phyloP scores from a whole-genome alignment of 2,888 invertebrate species.

The Patella ulyssiponensis region DNA sequence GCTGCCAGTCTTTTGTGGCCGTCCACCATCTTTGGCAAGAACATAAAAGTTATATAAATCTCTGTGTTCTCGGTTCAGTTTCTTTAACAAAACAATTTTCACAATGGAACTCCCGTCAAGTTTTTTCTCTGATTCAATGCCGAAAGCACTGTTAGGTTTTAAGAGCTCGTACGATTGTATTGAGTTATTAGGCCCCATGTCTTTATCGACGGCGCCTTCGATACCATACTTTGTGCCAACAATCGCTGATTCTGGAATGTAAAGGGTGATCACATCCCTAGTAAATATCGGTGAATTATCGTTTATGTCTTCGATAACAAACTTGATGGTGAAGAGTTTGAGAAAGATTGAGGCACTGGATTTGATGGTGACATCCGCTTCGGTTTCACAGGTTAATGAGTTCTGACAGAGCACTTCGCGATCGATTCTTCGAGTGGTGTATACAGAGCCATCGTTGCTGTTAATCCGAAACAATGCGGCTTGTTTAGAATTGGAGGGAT shows the following conservation, averaged over 20 bases:
- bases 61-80: slow-evolving; percentile 37
- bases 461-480: slow-evolving; percentile 19
- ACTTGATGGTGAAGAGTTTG: slow-evolving; percentile 48
- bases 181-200: slow-evolving; percentile 27
- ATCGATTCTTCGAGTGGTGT: slow-evolving; percentile 18
- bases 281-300: slow-evolving; percentile 56
- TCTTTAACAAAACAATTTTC: slow-evolving; percentile 28
- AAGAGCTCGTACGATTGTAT: slow-evolving; percentile 22
- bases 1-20: slow-evolving; percentile 28
- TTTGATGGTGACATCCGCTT: slow-evolving; percentile 53
- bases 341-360: slow-evolving; percentile 37
- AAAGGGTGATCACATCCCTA: slow-evolving; percentile 39
- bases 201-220: slow-evolving; percentile 38
- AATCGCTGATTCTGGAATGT: slow-evolving; percentile 49
- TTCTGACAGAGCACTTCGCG: slow-evolving; percentile 26
- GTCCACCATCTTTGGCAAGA: slow-evolving; percentile 37
- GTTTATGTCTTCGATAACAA: slow-evolving; percentile 54
- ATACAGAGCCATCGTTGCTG: slow-evolving; percentile 15
- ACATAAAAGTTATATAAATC: slow-evolving; percentile 32
- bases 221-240: slow-evolving; percentile 42
- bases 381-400: slow-evolving; percentile 42
- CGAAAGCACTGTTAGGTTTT: slow-evolving; percentile 31
- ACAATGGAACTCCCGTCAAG: slow-evolving; percentile 38
- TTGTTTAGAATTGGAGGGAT: slow-evolving; percentile 23
- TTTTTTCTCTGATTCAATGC: slow-evolving; percentile 31